Conservation (phyloP, 1,140 invertebrate genomes). For the Solen grandis region DNA sequence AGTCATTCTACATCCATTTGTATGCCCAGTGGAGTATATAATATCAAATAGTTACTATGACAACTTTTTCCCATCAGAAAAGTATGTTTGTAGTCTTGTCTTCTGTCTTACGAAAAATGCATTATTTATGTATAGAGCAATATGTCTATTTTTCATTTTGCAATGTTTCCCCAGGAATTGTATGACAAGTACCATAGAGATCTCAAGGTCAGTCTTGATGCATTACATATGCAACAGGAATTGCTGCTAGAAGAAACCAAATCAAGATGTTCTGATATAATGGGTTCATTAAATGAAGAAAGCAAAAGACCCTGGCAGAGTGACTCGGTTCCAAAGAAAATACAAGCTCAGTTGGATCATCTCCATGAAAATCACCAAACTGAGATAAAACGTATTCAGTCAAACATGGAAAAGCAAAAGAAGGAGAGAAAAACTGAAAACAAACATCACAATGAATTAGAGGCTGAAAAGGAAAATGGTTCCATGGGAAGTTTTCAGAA, state of each 20-base stretch:
- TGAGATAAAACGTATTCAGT: slow-evolving; percentile 32
- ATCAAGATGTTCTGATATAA: not conserved
- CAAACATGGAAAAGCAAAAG: slow-evolving; percentile 36
- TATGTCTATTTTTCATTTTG: too few species aligned
- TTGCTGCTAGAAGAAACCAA: slow-evolving; percentile 4
- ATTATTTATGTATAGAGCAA: too few species aligned
- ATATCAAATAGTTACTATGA: too few species aligned
- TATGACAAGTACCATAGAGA: not conserved
- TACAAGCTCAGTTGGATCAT: slow-evolving; percentile 44
- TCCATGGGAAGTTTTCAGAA: slow-evolving; percentile 8
- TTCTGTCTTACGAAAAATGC: too few species aligned
- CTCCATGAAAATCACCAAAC: slow-evolving; percentile 39
- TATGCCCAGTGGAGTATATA: too few species aligned
- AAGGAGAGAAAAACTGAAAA: slow-evolving; percentile 6
- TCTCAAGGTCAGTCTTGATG: slow-evolving; percentile 4
- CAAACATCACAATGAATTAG: not conserved
- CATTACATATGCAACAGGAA: not conserved
- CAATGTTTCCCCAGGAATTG: not conserved
- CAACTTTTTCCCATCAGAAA: too few species aligned
- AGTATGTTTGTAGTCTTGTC: too few species aligned
- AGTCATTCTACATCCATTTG: too few species aligned
- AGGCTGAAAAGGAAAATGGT: too few species aligned
- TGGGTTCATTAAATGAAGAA: not conserved
- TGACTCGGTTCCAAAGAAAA: slow-evolving; percentile 27
- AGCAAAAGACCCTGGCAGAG: slow-evolving; percentile 35